Conservation (phyloP, 2,797 vertebrate species). For the Glossophaga mutica region DNA sequence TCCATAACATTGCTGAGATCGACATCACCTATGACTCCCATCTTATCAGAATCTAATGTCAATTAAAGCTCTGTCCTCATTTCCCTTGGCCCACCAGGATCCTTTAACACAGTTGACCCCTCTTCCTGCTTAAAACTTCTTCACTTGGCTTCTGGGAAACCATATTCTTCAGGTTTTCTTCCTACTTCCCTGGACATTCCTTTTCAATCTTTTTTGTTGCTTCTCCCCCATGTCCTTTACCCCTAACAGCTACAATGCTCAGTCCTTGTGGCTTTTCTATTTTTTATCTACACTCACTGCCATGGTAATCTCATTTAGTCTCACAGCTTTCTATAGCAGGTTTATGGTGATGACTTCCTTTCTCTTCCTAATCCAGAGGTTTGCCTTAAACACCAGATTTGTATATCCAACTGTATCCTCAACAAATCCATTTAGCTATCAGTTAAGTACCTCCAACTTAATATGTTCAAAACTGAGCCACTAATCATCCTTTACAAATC, state of each 20-base stretch:
- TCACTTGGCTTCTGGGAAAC: neutral
- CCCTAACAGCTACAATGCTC: neutral
- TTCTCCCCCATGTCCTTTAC: neutral
- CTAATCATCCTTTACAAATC: neutral
- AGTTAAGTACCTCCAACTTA: neutral
- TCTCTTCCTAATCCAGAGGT: neutral
- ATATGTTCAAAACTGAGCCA: neutral
- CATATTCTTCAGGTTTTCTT: neutral
- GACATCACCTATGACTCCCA: neutral
- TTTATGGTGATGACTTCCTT: neutral
- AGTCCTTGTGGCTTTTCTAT: neutral
- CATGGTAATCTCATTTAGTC: neutral
- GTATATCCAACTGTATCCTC: neutral
- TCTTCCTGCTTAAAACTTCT: neutral
- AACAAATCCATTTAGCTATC: neutral
- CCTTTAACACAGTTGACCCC: neutral
- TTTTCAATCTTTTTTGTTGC: neutral
- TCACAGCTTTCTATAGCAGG: neutral
- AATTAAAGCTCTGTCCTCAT: neutral
- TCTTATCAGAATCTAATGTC: neutral
- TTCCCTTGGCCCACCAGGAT: neutral
- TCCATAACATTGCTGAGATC: neutral
- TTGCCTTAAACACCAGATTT: neutral
- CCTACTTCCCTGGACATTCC: neutral
- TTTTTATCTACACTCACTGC: neutral